A percentile compares a stretch with the other conserved stretches of the same genome.
Evolutionary conservation across 2,797 vertebrate genomes (phyloP).

Genomic region (Aselliscus stoliczkanus): DNA sequence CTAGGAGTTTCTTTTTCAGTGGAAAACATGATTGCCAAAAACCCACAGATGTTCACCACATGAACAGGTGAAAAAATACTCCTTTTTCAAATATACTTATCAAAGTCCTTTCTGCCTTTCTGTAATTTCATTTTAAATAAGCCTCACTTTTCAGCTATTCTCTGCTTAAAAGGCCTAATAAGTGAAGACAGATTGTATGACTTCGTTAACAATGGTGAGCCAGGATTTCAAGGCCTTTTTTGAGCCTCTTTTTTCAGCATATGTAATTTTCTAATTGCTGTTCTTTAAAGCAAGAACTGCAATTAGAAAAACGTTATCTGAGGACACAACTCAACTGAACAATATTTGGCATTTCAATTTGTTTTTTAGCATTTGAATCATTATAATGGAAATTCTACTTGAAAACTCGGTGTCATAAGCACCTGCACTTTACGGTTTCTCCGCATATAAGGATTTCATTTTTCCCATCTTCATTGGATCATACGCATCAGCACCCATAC

Average conservation of each 20-base stretch:
- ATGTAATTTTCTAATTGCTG: conserved; percentile 74
- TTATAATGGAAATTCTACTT: conserved; percentile 47
- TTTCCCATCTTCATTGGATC: not conserved
- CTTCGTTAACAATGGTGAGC: conserved; percentile 64
- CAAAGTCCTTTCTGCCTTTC: conserved; percentile 66
- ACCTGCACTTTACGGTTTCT: conserved; percentile 1
- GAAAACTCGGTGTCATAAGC: conserved; percentile 37
- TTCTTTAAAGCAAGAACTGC: conserved; percentile 64
- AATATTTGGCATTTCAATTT: conserved; percentile 63
- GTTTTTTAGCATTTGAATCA: conserved; percentile 48
- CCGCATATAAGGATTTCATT: not conserved
- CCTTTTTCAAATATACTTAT: conserved; percentile 66
- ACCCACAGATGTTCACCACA: conserved; percentile 71
- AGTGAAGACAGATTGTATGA: conserved; percentile 70
- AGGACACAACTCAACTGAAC: conserved; percentile 68
- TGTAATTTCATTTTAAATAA: conserved; percentile 69
- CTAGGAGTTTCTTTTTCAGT: conserved; percentile 55
- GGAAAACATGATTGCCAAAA: conserved; percentile 62
- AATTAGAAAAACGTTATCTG: conserved; percentile 73
- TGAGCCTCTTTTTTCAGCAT: conserved; percentile 51
- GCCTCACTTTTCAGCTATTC: conserved; percentile 62
- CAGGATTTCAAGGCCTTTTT: conserved; percentile 59
- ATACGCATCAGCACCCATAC: not conserved
- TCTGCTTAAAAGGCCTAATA: conserved; percentile 64
- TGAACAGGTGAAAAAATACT: conserved; percentile 74